Evolutionary conservation across 2,113 vertebrate genomes (phyloP), one percentile per base, ranked within the genome.

Genomic region (Corythoichthys haematopterus): DNA sequence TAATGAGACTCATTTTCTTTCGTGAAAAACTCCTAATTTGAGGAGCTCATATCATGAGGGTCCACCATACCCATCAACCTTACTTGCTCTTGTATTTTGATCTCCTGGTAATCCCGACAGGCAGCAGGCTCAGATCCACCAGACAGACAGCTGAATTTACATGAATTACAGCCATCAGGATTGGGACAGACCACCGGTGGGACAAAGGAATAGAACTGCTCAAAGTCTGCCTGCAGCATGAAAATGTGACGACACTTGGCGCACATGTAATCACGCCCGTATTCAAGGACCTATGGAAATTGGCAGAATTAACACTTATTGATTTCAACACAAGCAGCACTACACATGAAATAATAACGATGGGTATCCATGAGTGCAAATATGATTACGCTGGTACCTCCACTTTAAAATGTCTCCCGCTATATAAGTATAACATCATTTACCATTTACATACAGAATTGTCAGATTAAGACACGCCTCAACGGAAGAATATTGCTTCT

Each of bases 31-130:
- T 28, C 20, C 20, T 28, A 28, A 28, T 28, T 28, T 28, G 20
- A 28, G 20, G 20, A 28, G 20, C 20, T 28, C 20, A 28, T 28
- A 28, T 28, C 20, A 28, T 28, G 20, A 28, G 20, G 20, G 20
- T 28, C 20, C 20, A 28, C 20, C 20, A 28, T 28, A 43, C 3
- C 1, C 36, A 46, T 2, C 28, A n/a, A 20, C 13, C 53, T 8
- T 69, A 99, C 97, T 88, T 99, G 97, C 72, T 98, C 96, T 65
- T 99, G 97, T 72, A 98, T 96, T 89, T 98, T 98, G 68, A 98
- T 95, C 89, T 99, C 97, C 84, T 98, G 97, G 77, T 95, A 96
- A 89, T 99, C 97, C 68, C 89, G 93, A 90, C 97, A 98, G 72
- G 81, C 86, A 12, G 88, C 28, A 0, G 94, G 93, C 50, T 92